Evolutionary conservation across 1,140 invertebrate species (phyloP), one percentile per base, ranked within the genome.

Genomic region (Solenopsis fugax): DNA sequence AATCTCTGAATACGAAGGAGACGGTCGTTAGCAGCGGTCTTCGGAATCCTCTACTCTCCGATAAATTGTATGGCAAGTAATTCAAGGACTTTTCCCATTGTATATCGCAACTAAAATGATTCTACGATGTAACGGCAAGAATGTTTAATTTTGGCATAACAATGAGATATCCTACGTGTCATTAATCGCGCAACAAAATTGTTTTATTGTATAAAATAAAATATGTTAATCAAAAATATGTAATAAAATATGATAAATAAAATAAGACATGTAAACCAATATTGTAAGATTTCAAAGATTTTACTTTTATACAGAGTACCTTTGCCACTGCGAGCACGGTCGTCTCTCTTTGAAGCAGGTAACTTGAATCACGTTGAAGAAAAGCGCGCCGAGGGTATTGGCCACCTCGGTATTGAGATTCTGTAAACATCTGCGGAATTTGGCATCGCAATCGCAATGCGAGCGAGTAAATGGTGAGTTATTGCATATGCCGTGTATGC

Each of bases 391-490:
- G 41, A 97, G 94, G 0, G 96, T 97, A 88, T 97, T 97, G 1
- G 96, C 97, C 13, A 96, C 97, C 90, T 97, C 96, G 67, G 96
- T 96, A 65, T 97, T 97, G 9, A 97, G 93, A 69, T 95, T 96
- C 91, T 97, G 96, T 62, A 97, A 90, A 90, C 97, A 97, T 56
- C 96, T 94, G 54, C 97, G 95, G 90, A 97, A 97, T 67, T 95
- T 95, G 0, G 96, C 96, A 88, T 97, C 97, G 87, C 97, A 97
- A 86, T 97, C 97, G 89, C 97, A 97, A 89, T 97, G 96, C 0
- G 97, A 97, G 41, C 97, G 96, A 4, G 97, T 97, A 90, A 96
- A 97, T 2, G 96, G 96, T 2, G 97, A 97, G 45, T 96, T 96
- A 89, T 97, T 97, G 92, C 97, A 97, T 41, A 97, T 96, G 0